Conservation (phyloP, 2,888 invertebrate species). For the Dasysyrphus albostriatus region DNA sequence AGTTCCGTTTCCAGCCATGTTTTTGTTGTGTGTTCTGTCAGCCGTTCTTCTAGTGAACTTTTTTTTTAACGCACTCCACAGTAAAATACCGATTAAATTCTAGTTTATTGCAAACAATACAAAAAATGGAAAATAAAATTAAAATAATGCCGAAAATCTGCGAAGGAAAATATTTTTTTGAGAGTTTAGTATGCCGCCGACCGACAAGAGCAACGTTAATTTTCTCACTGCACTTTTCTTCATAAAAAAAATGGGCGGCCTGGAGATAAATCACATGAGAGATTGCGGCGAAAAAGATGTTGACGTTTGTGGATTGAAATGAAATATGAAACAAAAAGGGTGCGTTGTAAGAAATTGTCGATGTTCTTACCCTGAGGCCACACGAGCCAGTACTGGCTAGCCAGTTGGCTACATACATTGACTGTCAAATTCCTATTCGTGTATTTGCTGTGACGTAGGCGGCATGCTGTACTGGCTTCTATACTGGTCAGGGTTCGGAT, state of each 20-base stretch:
- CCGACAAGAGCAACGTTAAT: slow-evolving; percentile 61
- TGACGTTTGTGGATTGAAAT: slow-evolving; percentile 50
- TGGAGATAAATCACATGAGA: slow-evolving; percentile 66
- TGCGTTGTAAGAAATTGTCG: neutral
- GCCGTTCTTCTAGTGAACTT: neutral
- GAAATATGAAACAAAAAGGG: slow-evolving; percentile 22
- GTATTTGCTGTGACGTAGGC: no score
- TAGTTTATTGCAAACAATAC: neutral
- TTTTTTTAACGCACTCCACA: slow-evolving; percentile 1
- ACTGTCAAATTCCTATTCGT: no score
- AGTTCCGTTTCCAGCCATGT: slow-evolving; percentile 77
- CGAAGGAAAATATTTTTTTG: slow-evolving; percentile 21
- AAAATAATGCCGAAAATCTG: slow-evolving; percentile 37
- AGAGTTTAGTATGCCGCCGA: slow-evolving; percentile 33
- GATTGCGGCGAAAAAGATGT: slow-evolving; percentile 12
- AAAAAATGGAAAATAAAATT: slow-evolving; percentile 57
- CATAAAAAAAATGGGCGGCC: slow-evolving; percentile 27
- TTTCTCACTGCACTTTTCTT: slow-evolving; percentile 69
- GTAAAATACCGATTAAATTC: neutral
- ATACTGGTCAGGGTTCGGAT: no score
- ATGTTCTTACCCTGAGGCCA: no score
- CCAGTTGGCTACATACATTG: no score
- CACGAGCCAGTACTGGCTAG: no score
- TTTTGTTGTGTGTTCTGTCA: slow-evolving; percentile 18
- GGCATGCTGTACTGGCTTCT: no score